Evolutionary conservation across 2,888 invertebrate species (phyloP).

Genomic region (Tetranychus piercei): DNA sequence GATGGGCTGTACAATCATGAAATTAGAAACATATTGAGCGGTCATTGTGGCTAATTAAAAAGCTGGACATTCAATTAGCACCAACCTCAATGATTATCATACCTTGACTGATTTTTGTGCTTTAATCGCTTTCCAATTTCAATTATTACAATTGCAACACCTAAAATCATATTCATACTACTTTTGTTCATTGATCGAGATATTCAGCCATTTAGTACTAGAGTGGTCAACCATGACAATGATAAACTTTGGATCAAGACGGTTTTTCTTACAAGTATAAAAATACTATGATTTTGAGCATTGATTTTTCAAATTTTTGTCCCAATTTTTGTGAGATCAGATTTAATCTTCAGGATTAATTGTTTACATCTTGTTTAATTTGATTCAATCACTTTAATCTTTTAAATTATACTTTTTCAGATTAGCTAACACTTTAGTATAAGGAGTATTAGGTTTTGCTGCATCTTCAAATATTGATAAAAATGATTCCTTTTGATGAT

Average conservation of each 20-base stretch:
- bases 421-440: neutral
- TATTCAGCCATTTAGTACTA: no score
- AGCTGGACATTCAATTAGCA: neutral
- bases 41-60: neutral
- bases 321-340: no score
- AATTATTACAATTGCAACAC: neutral
- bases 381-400: no score
- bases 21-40: neutral
- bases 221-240: no score
- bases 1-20: neutral
- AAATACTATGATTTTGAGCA: no score
- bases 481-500: conserved; percentile 7
- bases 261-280: no score
- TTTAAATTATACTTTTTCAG: neutral
- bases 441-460: neutral
- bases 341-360: no score
- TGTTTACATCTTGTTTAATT: no score
- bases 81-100: neutral
- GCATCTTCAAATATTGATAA: neutral
- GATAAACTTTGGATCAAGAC: no score
- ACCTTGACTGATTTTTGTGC: neutral
- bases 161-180: no score
- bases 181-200: no score
- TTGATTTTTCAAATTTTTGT: no score
- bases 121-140: neutral